Evolutionary conservation across 2,797 vertebrate genomes (phyloP).

Genomic region (Danionella dracula): DNA sequence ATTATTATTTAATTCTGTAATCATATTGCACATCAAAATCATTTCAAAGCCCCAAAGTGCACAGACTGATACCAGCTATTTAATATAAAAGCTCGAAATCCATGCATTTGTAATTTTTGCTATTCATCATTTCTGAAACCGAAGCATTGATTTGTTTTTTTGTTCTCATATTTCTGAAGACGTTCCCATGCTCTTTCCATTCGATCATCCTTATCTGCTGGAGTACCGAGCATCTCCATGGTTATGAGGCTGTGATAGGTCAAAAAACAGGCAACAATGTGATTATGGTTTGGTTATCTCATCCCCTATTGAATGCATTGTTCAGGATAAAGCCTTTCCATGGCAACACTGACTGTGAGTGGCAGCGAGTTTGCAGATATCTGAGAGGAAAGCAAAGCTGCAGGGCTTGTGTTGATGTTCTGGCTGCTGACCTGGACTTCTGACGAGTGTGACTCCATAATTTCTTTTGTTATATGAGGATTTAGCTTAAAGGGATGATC

Average conservation of each 20-base stretch:
- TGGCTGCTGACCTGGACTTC: not conserved
- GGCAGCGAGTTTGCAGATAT: slow-evolving; percentile 8
- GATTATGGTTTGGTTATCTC: slow-evolving; percentile 35
- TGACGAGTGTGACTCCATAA: too few species aligned
- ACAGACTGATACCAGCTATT: not conserved
- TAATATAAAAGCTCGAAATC: not conserved
- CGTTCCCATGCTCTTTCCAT: slow-evolving; percentile 4
- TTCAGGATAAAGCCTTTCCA: slow-evolving; percentile 23
- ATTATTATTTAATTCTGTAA: slow-evolving; percentile 17
- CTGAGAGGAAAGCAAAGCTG: slow-evolving; percentile 8
- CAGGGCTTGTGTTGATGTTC: not conserved
- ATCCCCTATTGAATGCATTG: slow-evolving; percentile 16
- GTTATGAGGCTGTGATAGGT: slow-evolving; percentile 28
- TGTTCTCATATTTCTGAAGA: not conserved
- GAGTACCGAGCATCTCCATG: slow-evolving; percentile 12
- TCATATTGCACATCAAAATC: slow-evolving; percentile 8
- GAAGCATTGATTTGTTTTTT: not conserved
- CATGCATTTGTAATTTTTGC: not conserved
- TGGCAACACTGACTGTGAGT: slow-evolving; percentile 26
- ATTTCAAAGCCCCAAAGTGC: not conserved
- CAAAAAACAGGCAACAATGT: slow-evolving; percentile 32
- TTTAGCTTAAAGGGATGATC: not conserved
- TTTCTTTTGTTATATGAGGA: not conserved
- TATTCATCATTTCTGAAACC: not conserved
- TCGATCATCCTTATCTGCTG: slow-evolving; percentile 16